phyloP scores from a whole-genome alignment of 1,140 invertebrate species.

The Drosophila setifemur region DNA sequence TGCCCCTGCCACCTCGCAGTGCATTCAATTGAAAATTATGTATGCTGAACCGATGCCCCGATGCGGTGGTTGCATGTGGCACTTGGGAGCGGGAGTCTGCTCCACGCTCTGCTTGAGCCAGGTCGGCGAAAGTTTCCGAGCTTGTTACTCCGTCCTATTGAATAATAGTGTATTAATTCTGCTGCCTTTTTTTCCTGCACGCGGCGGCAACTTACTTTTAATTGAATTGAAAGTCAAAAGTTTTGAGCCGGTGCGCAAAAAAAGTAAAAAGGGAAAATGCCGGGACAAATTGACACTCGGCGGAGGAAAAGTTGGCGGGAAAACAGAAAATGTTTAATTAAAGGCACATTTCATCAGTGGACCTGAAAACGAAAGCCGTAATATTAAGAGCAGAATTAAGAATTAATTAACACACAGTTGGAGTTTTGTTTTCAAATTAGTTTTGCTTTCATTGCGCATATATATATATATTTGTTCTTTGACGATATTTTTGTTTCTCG shows the following conservation, averaged over 20 bases:
- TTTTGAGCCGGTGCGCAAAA: slow-evolving; percentile 28
- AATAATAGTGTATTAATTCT: slow-evolving; percentile 51
- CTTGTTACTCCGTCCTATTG: slow-evolving; percentile 50
- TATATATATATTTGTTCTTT: slow-evolving; percentile 58
- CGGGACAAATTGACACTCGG: slow-evolving; percentile 33
- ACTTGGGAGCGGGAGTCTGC: not conserved
- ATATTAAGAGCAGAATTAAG: not conserved
- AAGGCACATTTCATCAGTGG: slow-evolving; percentile 30
- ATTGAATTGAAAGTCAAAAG: slow-evolving; percentile 49
- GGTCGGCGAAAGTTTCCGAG: slow-evolving; percentile 36
- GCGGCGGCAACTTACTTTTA: slow-evolving; percentile 33
- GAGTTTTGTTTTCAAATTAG: slow-evolving; percentile 43
- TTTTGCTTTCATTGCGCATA: slow-evolving; percentile 41
- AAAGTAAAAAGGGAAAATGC: slow-evolving; percentile 34
- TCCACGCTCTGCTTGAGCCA: slow-evolving; percentile 37
- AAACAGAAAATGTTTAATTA: slow-evolving; percentile 41
- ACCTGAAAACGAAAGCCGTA: slow-evolving; percentile 4
- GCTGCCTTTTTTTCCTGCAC: slow-evolving; percentile 16
- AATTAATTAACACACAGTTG: slow-evolving; percentile 22
- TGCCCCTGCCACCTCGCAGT: slow-evolving; percentile 5
- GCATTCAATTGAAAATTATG: slow-evolving; percentile 32
- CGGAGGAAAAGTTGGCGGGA: slow-evolving; percentile 28
- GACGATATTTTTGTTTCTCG: slow-evolving; percentile 41
- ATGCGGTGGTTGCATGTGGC: slow-evolving; percentile 14
- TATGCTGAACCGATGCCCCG: slow-evolving; percentile 4